These are phyloP conservation scores for Podarcis lilfordi DNA, from an alignment of 2,797 vertebrate species.

Conservation along the genomic window DNA sequence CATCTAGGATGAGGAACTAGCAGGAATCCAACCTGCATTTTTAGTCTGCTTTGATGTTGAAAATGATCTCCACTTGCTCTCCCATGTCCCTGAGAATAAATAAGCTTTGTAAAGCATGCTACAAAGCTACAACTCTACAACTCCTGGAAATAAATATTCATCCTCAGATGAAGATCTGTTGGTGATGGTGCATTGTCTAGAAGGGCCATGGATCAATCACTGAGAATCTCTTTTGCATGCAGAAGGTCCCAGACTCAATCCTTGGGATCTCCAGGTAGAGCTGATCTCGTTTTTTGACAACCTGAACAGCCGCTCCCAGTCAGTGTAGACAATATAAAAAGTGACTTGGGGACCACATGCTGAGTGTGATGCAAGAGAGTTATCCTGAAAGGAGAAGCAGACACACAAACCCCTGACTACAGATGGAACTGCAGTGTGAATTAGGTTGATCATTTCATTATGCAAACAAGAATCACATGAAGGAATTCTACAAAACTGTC, in stretches of 20 bases:
- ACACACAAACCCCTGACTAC: neutral
- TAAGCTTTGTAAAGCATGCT: neutral
- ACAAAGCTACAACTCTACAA: too few relatives aligned
- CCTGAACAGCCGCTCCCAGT: too few relatives aligned
- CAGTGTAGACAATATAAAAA: neutral
- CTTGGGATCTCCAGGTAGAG: too few relatives aligned
- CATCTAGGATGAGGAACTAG: neutral
- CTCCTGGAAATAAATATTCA: too few relatives aligned
- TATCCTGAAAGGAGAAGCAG: neutral
- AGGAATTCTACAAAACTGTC: neutral
- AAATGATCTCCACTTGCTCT: neutral
- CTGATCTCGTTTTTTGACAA: too few relatives aligned
- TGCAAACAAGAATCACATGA: neutral
- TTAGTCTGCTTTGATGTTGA: neutral
- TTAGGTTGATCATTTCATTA: neutral
- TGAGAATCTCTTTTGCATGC: too few relatives aligned
- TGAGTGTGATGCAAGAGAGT: neutral
- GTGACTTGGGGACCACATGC: neutral
- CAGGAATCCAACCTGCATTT: neutral
- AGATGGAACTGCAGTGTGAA: neutral
- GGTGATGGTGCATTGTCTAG: too few relatives aligned
- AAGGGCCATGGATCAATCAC: too few relatives aligned
- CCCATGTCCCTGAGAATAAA: neutral
- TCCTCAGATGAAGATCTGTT: too few relatives aligned
- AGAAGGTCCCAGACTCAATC: too few relatives aligned